Base-by-base conservation (phyloP, 2,888 invertebrate genomes). In the Trissolcus brochymenae region DNA sequence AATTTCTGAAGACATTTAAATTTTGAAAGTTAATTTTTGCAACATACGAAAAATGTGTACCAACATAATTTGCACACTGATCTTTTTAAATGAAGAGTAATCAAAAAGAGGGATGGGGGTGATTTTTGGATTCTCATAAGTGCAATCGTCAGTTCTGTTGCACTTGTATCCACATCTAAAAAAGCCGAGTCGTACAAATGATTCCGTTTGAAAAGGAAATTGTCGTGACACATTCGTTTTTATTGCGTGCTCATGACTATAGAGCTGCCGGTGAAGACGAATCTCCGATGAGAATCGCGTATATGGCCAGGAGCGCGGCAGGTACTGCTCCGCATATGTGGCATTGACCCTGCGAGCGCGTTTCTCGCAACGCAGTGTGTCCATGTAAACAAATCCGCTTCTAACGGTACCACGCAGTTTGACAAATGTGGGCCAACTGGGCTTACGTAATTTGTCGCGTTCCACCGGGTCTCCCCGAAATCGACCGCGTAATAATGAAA, bases 221-320 rank as follows among this genome's bases (percentile, higher is more conserved):
- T 86, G 86, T 85, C 85, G 87, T 87, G 87, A 87, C 86, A 87
- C 87, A 86, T 87, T 87, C 86, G 87, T 87, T 87, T 87, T 88
- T 87, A 86, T 85, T 82, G 84, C 70, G 59, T 35, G 55, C 73
- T 65, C 61, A 53, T 55, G 68, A 76, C 72, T 59, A 57, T 65
- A 78, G 35, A 11, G 64, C 80, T 80, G 80, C 78, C 82, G 78
- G 65, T 78, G 82, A 76, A 81, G 80, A 83, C 84, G 85, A 86
- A 85, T 87, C 86, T 84, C 84, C 79, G 85, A 81, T 81, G 83
- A 83, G 81, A 79, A 79, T 81, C 66, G 76, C 81, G 78, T 85
- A 83, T 84, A 85, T 86, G 85, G 85, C 85, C 85, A 85, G 84
- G 35, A 35, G 35, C 84, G 14, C 85, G 78, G 79, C 82, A 82